Evolutionary conservation across 2,888 invertebrate species (phyloP), one percentile per base, ranked within the genome.

Genomic region (Chydorus sphaericus): DNA sequence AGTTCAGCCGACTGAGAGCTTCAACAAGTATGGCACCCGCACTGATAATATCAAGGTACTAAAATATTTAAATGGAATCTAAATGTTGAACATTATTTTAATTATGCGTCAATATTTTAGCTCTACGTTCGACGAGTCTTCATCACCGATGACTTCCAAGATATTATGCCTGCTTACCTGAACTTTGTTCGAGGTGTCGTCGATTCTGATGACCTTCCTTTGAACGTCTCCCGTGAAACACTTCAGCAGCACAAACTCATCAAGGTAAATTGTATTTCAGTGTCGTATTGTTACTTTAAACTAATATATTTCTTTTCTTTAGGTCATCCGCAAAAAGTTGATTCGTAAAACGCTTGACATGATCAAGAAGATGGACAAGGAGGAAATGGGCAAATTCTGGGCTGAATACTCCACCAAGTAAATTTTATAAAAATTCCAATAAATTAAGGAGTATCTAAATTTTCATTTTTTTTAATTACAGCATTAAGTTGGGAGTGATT

Each of bases 91-190:
- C 38, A 16, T n/a, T 7, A 20, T 26, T 31, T 48, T 44, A 48
- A 23, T 51, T 26, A 23, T 28, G 8, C 18, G 38, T 20, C 20
- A 31, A 58, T 55, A 58, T 65, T 65, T 38, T 65, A 76, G 76
- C 77, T 98, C 60, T 99, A 91, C 72, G 98, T 99, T 56, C 80
- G 97, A 59, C 80, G 98, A 59, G 98, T 99, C 16, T 99, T 98
- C 75, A 99, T 98, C 73, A 97, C 97, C 8, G 97, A 98, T 71
- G 93, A 98, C 75, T 97, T 98, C 77, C 91, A 91, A 70, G 97
- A 98, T 69, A 91, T 98, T 85, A 90, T 98, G 85, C 97, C 98
- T 62, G 93, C 88, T 70, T 99, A 96, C 71, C 77, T 98, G 63
- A 83, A 81, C 62, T 99, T 98, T 71, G 81, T 99, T 59, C 83